Conservation (phyloP, 2,113 vertebrate species). For the Thalassoma bifasciatum region DNA sequence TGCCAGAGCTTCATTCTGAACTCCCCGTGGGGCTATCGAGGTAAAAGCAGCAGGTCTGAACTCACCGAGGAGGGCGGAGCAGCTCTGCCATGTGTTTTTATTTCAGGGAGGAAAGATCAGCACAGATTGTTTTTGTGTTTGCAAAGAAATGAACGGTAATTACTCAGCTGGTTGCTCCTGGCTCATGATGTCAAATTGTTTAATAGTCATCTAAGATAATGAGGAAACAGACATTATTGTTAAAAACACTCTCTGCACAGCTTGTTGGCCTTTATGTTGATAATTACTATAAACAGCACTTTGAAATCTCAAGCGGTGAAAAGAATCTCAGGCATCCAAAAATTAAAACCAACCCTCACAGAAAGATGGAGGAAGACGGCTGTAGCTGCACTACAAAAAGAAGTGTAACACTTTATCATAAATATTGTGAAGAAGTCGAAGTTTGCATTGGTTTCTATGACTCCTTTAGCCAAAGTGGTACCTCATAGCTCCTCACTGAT, state of each 20-base stretch:
- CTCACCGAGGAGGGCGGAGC: slow-evolving; percentile 7
- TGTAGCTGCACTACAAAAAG: too few species aligned
- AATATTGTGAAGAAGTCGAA: too few species aligned
- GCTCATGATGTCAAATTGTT: slow-evolving; percentile 12
- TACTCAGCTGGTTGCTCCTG: slow-evolving; percentile 20
- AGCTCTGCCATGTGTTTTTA: slow-evolving; percentile 19
- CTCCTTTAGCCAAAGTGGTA: too few species aligned
- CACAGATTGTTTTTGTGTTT: not conserved
- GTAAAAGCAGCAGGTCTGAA: slow-evolving; percentile 60
- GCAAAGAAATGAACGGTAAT: slow-evolving; percentile 16
- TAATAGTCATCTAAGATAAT: slow-evolving; percentile 13
- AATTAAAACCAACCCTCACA: not conserved
- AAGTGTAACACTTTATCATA: too few species aligned
- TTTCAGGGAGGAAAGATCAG: slow-evolving; percentile 5
- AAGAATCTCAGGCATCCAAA: not conserved
- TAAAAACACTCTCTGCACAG: not conserved
- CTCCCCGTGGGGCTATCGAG: slow-evolving; percentile 73
- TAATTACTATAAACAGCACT: not conserved
- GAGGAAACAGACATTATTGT: slow-evolving; percentile 8
- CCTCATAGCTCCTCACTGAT: too few species aligned
- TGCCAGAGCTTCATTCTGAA: slow-evolving; percentile 48
- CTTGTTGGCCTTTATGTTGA: not conserved
- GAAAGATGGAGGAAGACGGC: not conserved
- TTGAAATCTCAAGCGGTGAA: not conserved
- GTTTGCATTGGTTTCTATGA: too few species aligned